A percentile compares a stretch with the other conserved stretches of the same genome.
Conservation (phyloP, 1,140 invertebrate genomes). For the Zaprionus vittiger region DNA sequence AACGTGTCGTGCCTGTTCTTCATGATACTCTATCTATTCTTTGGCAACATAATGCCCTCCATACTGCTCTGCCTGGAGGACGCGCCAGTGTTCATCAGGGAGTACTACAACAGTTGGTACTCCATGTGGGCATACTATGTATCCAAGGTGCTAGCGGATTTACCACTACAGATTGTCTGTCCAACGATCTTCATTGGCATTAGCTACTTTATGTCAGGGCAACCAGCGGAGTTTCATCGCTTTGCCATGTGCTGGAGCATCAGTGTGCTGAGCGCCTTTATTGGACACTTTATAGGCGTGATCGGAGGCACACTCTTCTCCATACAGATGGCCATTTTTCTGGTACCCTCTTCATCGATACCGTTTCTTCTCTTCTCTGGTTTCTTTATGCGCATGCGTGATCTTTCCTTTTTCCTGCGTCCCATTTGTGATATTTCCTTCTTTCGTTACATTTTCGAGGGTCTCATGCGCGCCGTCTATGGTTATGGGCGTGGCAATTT, state of each 20-base stretch:
- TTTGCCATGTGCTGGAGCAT: conserved; percentile 89
- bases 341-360: conserved; percentile 92
- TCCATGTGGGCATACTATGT: conserved; percentile 93
- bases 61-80: conserved; percentile 94
- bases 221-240: conserved; percentile 89
- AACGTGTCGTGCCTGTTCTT: conserved; percentile 94
- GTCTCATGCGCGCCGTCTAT: conserved; percentile 90
- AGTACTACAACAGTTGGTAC: conserved; percentile 96
- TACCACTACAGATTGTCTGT: conserved; percentile 91
- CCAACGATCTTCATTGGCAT: conserved; percentile 91
- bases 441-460: conserved; percentile 93
- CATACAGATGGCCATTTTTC: conserved; percentile 91
- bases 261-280: conserved; percentile 89
- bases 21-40: conserved; percentile 93
- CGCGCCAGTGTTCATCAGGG: conserved; percentile 92
- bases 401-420: conserved; percentile 89
- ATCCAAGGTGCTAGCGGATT: conserved; percentile 93
- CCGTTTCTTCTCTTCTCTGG: conserved; percentile 94
- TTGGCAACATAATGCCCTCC: conserved; percentile 94
- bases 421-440: conserved; percentile 91
- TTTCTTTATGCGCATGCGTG: conserved; percentile 92
- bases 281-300: conserved; percentile 92
- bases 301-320: conserved; percentile 90
- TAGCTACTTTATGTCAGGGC: conserved; percentile 92
- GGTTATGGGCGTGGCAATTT: conserved; percentile 87